Percentiles rank a stretch among this genome's conserved stretches.
These are phyloP conservation scores for Sphenodon punctatus DNA, from an alignment of 2,797 vertebrate species.

Conservation along the genomic window DNA sequence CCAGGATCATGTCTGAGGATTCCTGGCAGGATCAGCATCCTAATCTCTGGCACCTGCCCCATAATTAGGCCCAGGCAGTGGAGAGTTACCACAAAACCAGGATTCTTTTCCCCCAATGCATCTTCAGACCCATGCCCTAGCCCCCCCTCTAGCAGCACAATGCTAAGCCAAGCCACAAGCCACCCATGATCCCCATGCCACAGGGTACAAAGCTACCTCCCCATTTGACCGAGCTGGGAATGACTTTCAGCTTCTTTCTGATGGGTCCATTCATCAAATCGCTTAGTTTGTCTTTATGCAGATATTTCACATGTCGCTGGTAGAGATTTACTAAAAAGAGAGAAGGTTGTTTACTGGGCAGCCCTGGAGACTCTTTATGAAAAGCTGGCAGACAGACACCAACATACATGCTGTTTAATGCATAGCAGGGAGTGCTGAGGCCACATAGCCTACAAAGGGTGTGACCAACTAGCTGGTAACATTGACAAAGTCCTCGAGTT, in stretches of 20 bases:
- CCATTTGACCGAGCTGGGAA: conserved; percentile 90
- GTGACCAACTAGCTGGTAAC: too few species aligned
- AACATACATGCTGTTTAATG: too few species aligned
- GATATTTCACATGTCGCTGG: conserved; percentile 78
- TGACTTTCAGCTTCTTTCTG: conserved; percentile 87
- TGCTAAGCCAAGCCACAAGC: not conserved
- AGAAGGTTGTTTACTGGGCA: not conserved
- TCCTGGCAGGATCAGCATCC: too few species aligned
- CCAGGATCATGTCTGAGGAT: too few species aligned
- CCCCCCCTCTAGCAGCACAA: not conserved
- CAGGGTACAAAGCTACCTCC: conserved; percentile 82
- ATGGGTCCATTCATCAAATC: conserved; percentile 94
- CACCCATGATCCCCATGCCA: not conserved
- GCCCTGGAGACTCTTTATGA: not conserved
- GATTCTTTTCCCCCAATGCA: not conserved
- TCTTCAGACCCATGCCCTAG: too few species aligned
- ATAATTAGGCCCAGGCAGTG: not conserved
- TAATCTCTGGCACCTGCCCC: not conserved
- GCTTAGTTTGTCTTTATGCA: conserved; percentile 79
- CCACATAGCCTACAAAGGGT: too few species aligned
- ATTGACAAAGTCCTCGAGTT: too few species aligned
- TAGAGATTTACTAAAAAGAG: conserved; percentile 74
- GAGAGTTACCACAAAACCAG: not conserved
- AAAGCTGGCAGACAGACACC: not conserved
- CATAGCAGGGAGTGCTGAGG: too few species aligned